phyloP scores from a whole-genome alignment of 2,888 invertebrate species.

The Tenthredo distinguenda region DNA sequence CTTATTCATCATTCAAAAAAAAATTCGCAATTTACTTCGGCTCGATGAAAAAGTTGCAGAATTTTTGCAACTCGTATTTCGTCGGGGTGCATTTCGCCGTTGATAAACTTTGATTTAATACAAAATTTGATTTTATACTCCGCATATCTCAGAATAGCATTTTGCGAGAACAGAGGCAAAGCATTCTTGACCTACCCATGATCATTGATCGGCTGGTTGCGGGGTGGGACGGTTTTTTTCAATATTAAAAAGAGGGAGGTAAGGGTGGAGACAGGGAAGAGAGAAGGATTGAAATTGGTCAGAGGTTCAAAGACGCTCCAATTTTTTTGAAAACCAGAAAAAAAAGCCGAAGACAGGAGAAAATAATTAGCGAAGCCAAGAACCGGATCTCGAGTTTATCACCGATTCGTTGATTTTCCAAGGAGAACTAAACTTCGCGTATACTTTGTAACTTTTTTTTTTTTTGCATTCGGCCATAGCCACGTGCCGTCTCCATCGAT shows the following conservation, averaged over 20 bases:
- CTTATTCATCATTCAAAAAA: neutral
- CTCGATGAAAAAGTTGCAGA: no score
- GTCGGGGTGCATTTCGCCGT: neutral
- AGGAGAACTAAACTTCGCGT: neutral
- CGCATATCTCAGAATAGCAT: neutral
- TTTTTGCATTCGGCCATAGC: neutral
- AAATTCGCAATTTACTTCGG: no score
- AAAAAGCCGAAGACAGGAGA: neutral
- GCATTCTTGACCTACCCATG: neutral
- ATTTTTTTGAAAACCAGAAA: neutral
- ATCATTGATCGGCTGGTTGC: neutral
- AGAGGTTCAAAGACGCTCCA: neutral
- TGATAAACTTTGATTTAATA: neutral
- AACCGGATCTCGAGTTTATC: neutral
- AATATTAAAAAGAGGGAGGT: no score
- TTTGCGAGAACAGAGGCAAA: neutral
- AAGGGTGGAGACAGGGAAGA: no score
- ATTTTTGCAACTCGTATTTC: neutral
- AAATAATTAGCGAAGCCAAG: neutral
- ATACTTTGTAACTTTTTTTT: neutral
- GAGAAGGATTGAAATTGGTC: no score
- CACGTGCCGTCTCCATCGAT: slow-evolving; percentile 15
- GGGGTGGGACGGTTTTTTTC: no score
- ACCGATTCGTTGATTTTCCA: neutral
- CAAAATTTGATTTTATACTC: neutral